Percentiles rank a stretch among this genome's conserved stretches.
These are phyloP conservation scores for Phyto melanocephala DNA, from an alignment of 2,888 invertebrate species.

Conservation along the genomic window DNA sequence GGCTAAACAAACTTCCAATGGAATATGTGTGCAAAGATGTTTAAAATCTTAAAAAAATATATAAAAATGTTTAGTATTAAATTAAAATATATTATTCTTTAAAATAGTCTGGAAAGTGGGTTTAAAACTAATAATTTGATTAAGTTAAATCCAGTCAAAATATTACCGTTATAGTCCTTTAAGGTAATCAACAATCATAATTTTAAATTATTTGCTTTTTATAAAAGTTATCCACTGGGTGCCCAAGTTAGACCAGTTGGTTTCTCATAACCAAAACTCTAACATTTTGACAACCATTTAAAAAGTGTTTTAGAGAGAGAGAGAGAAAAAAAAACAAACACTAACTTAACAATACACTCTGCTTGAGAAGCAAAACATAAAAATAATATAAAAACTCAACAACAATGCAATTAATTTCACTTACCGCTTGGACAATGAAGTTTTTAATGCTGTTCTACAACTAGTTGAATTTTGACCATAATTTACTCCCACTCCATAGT, in stretches of 20 bases:
- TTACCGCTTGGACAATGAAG: constrained; percentile 69
- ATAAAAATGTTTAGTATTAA: too few relatives aligned
- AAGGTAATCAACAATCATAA: too few relatives aligned
- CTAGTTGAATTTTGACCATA: constrained; percentile 52
- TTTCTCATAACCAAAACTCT: background rate
- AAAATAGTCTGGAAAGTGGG: too few relatives aligned
- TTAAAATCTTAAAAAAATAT: too few relatives aligned
- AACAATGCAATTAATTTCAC: constrained; percentile 78
- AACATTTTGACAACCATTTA: constrained; percentile 16
- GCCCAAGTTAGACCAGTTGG: constrained; percentile 5
- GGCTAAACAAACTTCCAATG: background rate
- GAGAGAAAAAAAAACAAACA: constrained; percentile 11
- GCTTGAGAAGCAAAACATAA: constrained; percentile 64
- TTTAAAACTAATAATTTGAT: too few relatives aligned
- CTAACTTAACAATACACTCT: constrained; percentile 4
- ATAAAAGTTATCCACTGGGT: too few relatives aligned
- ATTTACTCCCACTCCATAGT: constrained; percentile 34
- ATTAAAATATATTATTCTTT: too few relatives aligned
- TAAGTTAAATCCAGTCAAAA: too few relatives aligned
- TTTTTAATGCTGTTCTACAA: constrained; percentile 57
- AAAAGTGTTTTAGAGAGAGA: constrained; percentile 25
- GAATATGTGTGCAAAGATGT: background rate
- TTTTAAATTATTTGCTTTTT: too few relatives aligned
- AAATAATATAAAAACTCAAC: constrained; percentile 74
- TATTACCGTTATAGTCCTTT: too few relatives aligned